These are phyloP conservation scores for Cheilosia soror DNA, from an alignment of 2,888 invertebrate genomes.

Conservation along the genomic window DNA sequence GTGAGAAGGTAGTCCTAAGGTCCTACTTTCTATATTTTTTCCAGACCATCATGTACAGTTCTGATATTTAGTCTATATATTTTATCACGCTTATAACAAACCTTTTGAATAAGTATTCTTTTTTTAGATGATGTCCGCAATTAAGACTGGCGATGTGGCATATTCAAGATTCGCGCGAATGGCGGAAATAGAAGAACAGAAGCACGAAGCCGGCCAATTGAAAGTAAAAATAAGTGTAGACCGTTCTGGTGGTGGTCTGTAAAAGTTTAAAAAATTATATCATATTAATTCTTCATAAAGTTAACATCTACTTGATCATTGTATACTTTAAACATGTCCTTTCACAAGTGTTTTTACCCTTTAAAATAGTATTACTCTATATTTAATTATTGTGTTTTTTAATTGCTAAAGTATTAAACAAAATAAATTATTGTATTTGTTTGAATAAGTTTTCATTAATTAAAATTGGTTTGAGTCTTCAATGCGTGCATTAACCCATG, in stretches of 20 bases:
- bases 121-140: slow-evolving; percentile 97
- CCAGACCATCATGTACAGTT: no score
- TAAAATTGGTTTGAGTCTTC: background rate
- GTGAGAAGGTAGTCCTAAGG: no score
- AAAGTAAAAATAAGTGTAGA: slow-evolving; percentile 94
- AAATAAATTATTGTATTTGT: background rate
- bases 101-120: background rate
- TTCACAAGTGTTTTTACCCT: slow-evolving; percentile 53
- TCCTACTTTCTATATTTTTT: no score
- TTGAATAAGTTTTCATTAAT: background rate
- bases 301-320: slow-evolving; percentile 72
- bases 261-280: slow-evolving; percentile 81
- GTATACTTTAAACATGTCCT: slow-evolving; percentile 68
- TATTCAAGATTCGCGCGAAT: slow-evolving; percentile 97
- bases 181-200: slow-evolving; percentile 95
- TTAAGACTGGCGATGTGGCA: slow-evolving; percentile 97
- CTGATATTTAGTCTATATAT: no score
- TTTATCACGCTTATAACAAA: background rate
- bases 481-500: background rate
- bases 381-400: slow-evolving; percentile 23
- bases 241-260: slow-evolving; percentile 97
- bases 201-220: slow-evolving; percentile 90
- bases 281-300: slow-evolving; percentile 20
- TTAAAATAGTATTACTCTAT: slow-evolving; percentile 48
- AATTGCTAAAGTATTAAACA: background rate